Conservation (phyloP, 2,888 invertebrate genomes). For the Metacarcinus magister region DNA sequence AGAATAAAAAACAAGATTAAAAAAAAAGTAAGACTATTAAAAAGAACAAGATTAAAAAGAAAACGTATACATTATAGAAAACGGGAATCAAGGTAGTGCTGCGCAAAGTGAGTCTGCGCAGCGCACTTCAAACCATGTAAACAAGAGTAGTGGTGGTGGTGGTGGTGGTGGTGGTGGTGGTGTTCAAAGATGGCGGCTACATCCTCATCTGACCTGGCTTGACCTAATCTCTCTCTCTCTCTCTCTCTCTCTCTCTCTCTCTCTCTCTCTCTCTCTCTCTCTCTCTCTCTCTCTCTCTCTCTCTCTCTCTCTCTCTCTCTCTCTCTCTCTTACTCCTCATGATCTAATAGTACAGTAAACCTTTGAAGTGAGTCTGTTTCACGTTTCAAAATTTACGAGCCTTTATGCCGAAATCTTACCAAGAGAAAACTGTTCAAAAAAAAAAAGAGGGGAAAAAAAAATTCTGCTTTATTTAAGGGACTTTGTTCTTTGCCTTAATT, state of each 20-base stretch:
- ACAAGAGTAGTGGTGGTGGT: constrained; percentile 26
- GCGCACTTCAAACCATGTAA: not conserved
- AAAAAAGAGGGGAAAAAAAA: not conserved
- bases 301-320: constrained; percentile 1
- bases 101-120: not conserved
- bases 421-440: not conserved
- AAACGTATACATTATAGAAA: not conserved
- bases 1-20: not conserved
- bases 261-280: not conserved
- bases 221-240: not conserved
- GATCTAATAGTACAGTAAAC: not conserved
- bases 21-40: not conserved
- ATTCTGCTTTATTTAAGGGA: not conserved
- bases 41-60: too few relatives aligned
- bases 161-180: not conserved
- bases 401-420: constrained; percentile 40
- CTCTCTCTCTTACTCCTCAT: not conserved
- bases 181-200: not conserved
- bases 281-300: constrained; percentile 36
- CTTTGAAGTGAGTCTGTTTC: constrained; percentile 37
- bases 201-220: not conserved
- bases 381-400: constrained; percentile 36
- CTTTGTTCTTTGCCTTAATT: constrained; percentile 26
- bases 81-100: not conserved
- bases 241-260: constrained; percentile 1